A percentile compares a stretch with the other conserved stretches of the same genome.
These are phyloP conservation scores for Caenorhabditis sulstoni DNA, from an alignment of 2,888 invertebrate genomes.

Conservation along the genomic window DNA sequence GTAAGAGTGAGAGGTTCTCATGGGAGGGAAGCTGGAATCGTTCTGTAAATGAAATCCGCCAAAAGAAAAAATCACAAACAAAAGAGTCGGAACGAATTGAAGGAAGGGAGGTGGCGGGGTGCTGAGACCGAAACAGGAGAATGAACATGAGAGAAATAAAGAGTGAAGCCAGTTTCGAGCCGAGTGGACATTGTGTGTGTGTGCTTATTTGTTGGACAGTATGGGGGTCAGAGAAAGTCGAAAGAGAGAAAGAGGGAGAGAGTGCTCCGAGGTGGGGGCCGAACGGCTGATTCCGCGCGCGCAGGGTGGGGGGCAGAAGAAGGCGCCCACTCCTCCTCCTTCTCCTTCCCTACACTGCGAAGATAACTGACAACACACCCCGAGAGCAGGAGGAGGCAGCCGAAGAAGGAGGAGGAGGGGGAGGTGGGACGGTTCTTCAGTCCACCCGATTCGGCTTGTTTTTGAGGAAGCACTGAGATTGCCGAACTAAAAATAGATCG, in stretches of 20 bases:
- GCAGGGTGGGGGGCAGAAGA: conserved; percentile 17
- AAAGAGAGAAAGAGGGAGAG: conserved; percentile 25
- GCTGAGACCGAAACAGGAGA: conserved; percentile 22
- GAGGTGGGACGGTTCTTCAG: neutral
- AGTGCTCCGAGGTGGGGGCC: conserved; percentile 21
- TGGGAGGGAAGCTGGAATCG: neutral
- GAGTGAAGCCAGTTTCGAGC: conserved; percentile 58
- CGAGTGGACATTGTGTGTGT: conserved; percentile 57
- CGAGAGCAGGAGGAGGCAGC: neutral
- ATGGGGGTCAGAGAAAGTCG: conserved; percentile 34
- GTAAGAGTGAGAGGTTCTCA: neutral
- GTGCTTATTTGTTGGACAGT: conserved; percentile 57
- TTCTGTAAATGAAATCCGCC: no score
- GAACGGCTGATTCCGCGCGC: conserved; percentile 23
- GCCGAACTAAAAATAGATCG: conserved; percentile 48
- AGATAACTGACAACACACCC: conserved; percentile 53
- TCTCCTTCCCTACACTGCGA: conserved; percentile 10
- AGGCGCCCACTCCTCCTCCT: conserved; percentile 48
- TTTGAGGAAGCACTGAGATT: conserved; percentile 50
- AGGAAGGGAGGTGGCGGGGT: neutral
- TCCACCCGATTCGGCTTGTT: conserved; percentile 49
- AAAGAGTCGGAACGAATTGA: neutral
- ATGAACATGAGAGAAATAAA: conserved; percentile 48
- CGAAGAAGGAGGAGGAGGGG: conserved; percentile 24
- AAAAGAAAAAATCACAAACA: conserved; percentile 7